Evolutionary conservation across 2,113 vertebrate species (phyloP).

Genomic region (Naja naja): DNA sequence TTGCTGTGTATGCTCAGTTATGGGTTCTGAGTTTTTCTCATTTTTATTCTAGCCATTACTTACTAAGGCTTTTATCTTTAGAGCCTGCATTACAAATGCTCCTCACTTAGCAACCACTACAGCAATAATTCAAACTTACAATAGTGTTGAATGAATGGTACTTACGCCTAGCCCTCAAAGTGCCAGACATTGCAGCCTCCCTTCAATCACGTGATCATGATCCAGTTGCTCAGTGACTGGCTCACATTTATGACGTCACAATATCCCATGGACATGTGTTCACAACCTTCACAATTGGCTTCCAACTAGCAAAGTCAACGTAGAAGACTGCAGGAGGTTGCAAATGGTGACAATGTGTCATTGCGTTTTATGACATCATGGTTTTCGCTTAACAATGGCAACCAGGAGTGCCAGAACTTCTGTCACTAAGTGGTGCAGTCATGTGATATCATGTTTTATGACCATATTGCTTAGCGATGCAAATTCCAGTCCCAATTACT

Average conservation of each 20-base stretch:
- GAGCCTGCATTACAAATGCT: not conserved
- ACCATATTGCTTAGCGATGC: not conserved
- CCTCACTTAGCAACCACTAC: not conserved
- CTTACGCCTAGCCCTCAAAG: not conserved
- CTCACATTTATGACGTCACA: not conserved
- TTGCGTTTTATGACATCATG: not conserved
- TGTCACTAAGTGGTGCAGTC: not conserved
- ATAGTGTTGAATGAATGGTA: not conserved
- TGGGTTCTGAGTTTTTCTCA: not conserved
- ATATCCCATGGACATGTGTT: not conserved
- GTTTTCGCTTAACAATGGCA: not conserved
- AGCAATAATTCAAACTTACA: not conserved
- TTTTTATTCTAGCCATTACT: not conserved
- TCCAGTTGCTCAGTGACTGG: not conserved
- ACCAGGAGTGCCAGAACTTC: not conserved
- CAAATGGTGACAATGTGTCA: not conserved
- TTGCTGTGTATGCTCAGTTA: not conserved
- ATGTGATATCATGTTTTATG: not conserved
- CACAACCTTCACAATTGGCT: not conserved
- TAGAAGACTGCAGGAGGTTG: not conserved
- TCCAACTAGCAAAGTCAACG: not conserved
- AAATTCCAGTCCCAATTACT: not conserved
- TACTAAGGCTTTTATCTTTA: not conserved
- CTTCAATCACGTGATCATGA: not conserved
- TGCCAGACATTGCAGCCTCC: not conserved